Conservation (phyloP, 2,797 vertebrate genomes). For the Falco cherrug region DNA sequence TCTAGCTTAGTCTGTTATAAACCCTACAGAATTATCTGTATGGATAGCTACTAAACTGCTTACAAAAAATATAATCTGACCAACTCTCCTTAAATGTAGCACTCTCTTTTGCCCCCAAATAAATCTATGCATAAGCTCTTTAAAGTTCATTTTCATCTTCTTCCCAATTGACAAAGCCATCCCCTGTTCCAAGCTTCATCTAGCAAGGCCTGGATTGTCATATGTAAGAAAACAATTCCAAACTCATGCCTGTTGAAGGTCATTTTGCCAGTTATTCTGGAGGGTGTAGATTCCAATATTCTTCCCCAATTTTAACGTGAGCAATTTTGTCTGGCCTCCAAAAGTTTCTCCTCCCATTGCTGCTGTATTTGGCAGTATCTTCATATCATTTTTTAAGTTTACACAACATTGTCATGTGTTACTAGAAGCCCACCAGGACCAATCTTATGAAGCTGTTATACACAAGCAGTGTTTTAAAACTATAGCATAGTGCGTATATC, state of each 20-base stretch:
- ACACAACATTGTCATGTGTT: background rate
- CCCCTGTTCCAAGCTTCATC: background rate
- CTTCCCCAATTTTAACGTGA: background rate
- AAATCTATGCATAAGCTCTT: background rate
- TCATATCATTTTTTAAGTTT: background rate
- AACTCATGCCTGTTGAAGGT: background rate
- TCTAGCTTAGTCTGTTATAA: background rate
- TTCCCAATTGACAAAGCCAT: background rate
- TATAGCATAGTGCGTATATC: background rate
- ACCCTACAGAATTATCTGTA: background rate
- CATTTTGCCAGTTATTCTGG: background rate
- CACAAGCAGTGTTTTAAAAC: background rate
- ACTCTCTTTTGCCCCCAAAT: background rate
- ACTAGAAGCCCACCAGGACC: background rate
- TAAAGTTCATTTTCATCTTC: background rate
- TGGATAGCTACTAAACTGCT: background rate
- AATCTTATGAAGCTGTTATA: background rate
- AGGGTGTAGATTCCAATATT: background rate
- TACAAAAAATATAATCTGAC: background rate
- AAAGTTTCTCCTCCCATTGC: background rate
- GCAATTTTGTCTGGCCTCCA: background rate
- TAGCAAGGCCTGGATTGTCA: background rate
- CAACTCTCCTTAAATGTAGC: background rate
- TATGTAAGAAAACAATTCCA: background rate
- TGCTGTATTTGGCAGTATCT: background rate